These are phyloP conservation scores for Pantala flavescens DNA, from an alignment of 1,140 invertebrate genomes.

Conservation along the genomic window DNA sequence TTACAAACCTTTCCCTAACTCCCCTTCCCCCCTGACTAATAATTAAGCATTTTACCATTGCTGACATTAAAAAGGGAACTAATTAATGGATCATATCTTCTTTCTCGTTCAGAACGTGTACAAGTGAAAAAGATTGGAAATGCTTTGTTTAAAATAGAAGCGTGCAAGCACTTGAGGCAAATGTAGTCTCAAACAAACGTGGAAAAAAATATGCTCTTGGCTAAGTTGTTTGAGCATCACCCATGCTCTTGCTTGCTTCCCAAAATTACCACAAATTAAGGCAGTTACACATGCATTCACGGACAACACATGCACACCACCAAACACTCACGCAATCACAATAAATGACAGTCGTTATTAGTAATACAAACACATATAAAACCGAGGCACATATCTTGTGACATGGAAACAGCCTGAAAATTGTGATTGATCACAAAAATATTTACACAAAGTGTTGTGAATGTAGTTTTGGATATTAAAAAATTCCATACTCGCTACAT, in stretches of 20 bases:
- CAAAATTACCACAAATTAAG: no score
- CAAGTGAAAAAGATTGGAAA: background rate
- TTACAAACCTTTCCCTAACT: background rate
- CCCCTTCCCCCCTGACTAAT: background rate
- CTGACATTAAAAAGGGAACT: no score
- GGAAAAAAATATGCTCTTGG: no score
- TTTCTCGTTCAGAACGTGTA: background rate
- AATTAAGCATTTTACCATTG: no score
- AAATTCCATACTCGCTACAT: background rate
- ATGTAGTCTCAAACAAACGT: background rate
- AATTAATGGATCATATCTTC: no score
- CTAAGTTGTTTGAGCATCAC: no score
- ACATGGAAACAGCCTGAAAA: constrained; percentile 5
- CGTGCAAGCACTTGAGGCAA: background rate
- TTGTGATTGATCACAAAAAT: background rate
- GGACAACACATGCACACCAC: no score
- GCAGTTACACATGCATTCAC: no score
- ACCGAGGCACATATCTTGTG: background rate
- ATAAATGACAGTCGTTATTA: background rate
- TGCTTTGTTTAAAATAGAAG: background rate
- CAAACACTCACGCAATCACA: background rate
- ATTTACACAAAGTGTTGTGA: background rate
- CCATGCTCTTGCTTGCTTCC: no score
- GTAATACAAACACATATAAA: constrained; percentile 8
- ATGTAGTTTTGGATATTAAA: background rate